phyloP scores from a whole-genome alignment of 2,113 vertebrate species.

The Lethenteron camtschaticum region DNA sequence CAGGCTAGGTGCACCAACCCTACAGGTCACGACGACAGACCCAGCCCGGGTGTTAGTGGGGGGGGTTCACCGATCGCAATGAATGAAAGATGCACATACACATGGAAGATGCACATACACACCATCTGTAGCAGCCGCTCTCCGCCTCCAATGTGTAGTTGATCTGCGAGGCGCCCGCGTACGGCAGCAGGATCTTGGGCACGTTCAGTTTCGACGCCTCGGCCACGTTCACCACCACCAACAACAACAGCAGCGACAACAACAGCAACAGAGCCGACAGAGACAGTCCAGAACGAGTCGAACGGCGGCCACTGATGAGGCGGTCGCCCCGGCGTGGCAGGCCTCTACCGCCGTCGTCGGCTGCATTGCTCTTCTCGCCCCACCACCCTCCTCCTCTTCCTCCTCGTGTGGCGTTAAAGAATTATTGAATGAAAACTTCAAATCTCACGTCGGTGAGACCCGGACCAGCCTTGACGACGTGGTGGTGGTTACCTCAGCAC shows the following conservation, averaged over 20 bases:
- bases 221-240: neutral
- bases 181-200: slow-evolving; percentile 65
- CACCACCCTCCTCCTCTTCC: neutral
- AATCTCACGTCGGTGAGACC: neutral
- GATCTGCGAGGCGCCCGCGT: slow-evolving; percentile 43
- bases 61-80: neutral
- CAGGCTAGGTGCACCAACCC: neutral
- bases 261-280: neutral
- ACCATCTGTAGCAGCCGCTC: slow-evolving; percentile 86
- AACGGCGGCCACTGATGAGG: too few species aligned
- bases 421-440: too few species aligned
- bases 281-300: too few species aligned
- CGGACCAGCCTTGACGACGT: neutral
- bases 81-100: neutral
- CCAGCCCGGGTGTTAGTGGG: neutral
- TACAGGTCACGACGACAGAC: neutral
- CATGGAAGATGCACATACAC: slow-evolving; percentile 18
- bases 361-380: neutral
- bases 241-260: neutral
- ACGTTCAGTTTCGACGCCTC: slow-evolving; percentile 49
- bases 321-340: too few species aligned
- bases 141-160: slow-evolving; percentile 71
- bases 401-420: neutral
- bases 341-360: neutral
- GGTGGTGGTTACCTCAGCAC: too few species aligned